A percentile compares a stretch with the other conserved stretches of the same genome.
Evolutionary conservation across 1,140 invertebrate species (phyloP).

Genomic region (Stratiolaelaps scimitus): DNA sequence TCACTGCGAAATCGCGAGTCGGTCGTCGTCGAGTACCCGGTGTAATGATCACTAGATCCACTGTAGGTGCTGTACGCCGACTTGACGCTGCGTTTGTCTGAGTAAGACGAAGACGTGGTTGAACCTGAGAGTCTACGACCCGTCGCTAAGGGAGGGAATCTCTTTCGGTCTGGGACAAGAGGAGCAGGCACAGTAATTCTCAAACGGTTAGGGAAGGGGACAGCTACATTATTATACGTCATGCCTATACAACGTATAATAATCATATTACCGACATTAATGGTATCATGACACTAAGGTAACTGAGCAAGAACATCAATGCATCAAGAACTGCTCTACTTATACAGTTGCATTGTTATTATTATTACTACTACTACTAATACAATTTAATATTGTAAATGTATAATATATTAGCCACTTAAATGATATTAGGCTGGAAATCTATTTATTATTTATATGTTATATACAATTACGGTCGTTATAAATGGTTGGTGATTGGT

Average conservation of each 20-base stretch:
- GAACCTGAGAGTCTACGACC: too few species aligned
- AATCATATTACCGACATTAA: not conserved
- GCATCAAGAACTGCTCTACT: too few species aligned
- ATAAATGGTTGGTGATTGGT: too few species aligned
- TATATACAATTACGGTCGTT: too few species aligned
- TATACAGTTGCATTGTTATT: too few species aligned
- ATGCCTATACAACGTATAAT: not conserved
- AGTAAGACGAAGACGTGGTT: not conserved
- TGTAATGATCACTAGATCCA: not conserved
- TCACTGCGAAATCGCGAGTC: not conserved
- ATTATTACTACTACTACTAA: too few species aligned
- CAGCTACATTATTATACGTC: slow-evolving; percentile 5
- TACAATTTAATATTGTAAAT: too few species aligned
- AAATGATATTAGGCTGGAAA: too few species aligned
- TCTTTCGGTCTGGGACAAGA: slow-evolving; percentile 11
- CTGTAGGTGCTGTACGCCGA: slow-evolving; percentile 5
- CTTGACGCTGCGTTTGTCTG: slow-evolving; percentile 10
- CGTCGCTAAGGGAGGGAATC: not conserved
- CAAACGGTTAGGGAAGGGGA: not conserved
- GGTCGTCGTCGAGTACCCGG: slow-evolving; percentile 11
- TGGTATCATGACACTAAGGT: too few species aligned
- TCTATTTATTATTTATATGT: too few species aligned
- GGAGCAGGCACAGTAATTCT: not conserved
- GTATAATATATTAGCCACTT: too few species aligned
- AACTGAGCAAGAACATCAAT: too few species aligned